Evolutionary conservation across 2,113 vertebrate species (phyloP).

Genomic region (Plestiodon gilberti): DNA sequence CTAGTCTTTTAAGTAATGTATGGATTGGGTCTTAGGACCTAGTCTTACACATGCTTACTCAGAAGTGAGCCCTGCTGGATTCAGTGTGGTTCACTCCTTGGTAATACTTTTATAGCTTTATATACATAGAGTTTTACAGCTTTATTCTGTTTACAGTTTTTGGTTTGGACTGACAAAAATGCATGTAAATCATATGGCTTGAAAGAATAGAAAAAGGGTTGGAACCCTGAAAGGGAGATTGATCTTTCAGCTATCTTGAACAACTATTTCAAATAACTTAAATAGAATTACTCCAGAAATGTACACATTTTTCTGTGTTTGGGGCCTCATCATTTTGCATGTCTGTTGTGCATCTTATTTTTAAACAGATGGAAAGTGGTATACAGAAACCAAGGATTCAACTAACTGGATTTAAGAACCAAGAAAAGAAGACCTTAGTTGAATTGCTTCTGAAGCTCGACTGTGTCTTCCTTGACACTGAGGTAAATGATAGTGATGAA

Average conservation of each 20-base stretch:
- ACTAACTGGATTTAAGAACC: slow-evolving; percentile 77
- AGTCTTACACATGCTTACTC: not conserved
- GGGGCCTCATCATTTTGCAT: not conserved
- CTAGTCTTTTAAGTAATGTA: too few species aligned
- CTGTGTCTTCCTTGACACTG: slow-evolving; percentile 72
- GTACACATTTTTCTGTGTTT: not conserved
- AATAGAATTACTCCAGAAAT: not conserved
- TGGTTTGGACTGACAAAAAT: not conserved
- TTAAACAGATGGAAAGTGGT: slow-evolving; percentile 67
- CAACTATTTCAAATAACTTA: not conserved
- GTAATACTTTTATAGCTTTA: not conserved
- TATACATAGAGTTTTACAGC: not conserved
- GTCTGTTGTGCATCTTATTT: not conserved
- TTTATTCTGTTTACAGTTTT: not conserved
- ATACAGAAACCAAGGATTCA: slow-evolving; percentile 69
- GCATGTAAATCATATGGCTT: not conserved
- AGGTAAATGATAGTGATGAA: slow-evolving; percentile 67
- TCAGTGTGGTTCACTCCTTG: not conserved
- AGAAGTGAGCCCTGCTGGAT: not conserved
- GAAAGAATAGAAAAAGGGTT: not conserved
- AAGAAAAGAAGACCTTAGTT: slow-evolving; percentile 67
- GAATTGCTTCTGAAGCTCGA: slow-evolving; percentile 69
- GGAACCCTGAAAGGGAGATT: not conserved
- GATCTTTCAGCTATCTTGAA: not conserved
- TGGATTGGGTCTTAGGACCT: not conserved